Evolutionary conservation across 2,113 vertebrate species (phyloP).

Genomic region (Hypocryptadius cinnamomeus): DNA sequence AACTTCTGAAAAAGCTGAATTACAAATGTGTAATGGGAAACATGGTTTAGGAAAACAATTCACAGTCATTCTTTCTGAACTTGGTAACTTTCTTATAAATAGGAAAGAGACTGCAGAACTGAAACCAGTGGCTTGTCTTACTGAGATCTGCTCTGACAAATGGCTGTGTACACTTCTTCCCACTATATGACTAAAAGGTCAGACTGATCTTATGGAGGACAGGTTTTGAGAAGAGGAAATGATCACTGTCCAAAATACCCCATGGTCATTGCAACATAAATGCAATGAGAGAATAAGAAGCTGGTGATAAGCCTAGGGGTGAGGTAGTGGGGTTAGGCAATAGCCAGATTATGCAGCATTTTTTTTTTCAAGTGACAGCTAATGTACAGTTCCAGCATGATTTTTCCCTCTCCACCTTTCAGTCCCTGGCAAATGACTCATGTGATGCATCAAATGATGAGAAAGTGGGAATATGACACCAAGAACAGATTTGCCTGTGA

Average conservation of each 20-base stretch:
- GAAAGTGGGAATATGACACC: not conserved
- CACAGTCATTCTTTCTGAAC: not conserved
- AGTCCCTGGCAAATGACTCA: not conserved
- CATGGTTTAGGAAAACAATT: not conserved
- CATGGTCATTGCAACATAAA: not conserved
- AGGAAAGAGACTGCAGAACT: not conserved
- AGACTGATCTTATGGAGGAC: not conserved
- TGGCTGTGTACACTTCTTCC: not conserved
- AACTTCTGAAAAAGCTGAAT: not conserved
- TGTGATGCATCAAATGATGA: not conserved
- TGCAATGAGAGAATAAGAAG: not conserved
- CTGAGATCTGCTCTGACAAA: not conserved
- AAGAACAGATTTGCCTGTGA: not conserved
- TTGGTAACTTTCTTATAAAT: not conserved
- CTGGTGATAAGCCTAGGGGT: not conserved
- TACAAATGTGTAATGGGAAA: not conserved
- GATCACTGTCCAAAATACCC: not conserved
- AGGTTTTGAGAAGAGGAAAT: not conserved
- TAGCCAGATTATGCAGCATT: not conserved
- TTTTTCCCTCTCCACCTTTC: not conserved
- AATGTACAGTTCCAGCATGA: not conserved
- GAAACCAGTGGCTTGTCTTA: not conserved
- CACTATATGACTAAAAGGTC: not conserved
- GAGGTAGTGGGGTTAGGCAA: conserved; percentile 13
- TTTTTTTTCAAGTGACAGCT: not conserved